phyloP scores from a whole-genome alignment of 92 coral and sea anemone species.

The Paragorgia papillata region DNA sequence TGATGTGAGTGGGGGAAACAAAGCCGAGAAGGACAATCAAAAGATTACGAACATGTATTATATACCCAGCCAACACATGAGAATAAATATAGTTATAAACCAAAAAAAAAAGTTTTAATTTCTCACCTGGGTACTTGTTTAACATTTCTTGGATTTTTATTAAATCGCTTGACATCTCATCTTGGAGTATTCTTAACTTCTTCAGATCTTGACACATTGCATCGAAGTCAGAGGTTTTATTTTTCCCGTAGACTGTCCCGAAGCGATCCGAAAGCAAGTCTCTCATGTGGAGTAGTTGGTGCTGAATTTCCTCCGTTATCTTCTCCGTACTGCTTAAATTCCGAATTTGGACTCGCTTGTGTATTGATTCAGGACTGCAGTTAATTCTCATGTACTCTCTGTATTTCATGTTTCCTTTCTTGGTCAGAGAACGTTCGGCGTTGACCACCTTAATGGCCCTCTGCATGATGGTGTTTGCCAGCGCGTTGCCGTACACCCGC shows the following conservation, averaged over 20 bases:
- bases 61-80: no score
- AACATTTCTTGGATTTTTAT: constrained; percentile 7
- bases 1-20: no score
- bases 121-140: background rate
- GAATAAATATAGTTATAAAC: no score
- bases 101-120: no score
- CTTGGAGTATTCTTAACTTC: background rate
- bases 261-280: constrained; percentile 28
- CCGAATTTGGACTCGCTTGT: constrained; percentile 6
- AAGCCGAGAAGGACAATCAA: no score
- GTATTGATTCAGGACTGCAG: constrained; percentile 76
- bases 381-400: constrained; percentile 74
- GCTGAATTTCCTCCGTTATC: constrained; percentile 9
- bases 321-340: background rate
- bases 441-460: constrained; percentile 80
- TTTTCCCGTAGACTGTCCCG: constrained; percentile 28
- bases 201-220: background rate
- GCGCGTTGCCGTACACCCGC: constrained; percentile 91
- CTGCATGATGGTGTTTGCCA: constrained; percentile 97
- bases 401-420: constrained; percentile 64
- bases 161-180: constrained; percentile 17
- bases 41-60: no score
- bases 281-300: background rate
- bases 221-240: constrained; percentile 31
- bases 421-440: constrained; percentile 68